Evolutionary conservation across 2,113 vertebrate species (phyloP), one percentile per base, ranked within the genome.

Genomic region (Lycaon pictus): DNA sequence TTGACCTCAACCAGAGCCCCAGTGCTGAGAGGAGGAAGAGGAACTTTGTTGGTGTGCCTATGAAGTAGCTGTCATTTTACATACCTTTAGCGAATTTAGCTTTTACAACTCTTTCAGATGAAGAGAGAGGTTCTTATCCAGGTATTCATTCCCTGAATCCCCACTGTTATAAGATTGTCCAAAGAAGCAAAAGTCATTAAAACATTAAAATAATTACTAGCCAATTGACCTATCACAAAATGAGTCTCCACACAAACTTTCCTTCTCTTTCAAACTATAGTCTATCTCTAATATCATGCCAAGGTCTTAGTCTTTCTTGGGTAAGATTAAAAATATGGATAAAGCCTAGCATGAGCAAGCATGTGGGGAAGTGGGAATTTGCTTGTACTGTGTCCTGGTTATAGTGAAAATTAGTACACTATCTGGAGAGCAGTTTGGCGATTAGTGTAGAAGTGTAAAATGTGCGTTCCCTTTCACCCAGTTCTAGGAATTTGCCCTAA

Each of bases 131-230:
- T 92, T 67, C 62, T 85, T 58, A 29, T 53, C 13, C 13, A 48
- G 15, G 48, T 60, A 55, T 43, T 88, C 22, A 58, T 86, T 43
- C 48, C 20, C 35, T 25, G 29, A 69, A 76, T 79, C 27, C 25
- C 16, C 37, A 3, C 17, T 69, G 7, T 69, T 65, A 51, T 4
- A 60, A 37, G 9, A 43, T 65, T 79, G 27, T 77, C 48, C 4
- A 4, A 94, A 10, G 3, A 69, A 53, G 58, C 8, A 69, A 76
- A 96, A 85, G 15, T 92, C 56, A 84, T 69, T 9, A 29, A 90
- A 95, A 74, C 23, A 84, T 96, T 37, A 96, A 93, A 88, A 67
- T 67, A n/a, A 20, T 69, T 58, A 67, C 71, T 83, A 91, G 48
- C 12, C 58, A 92, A 60, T 11, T 65, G 32, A 65, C 4, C 48